Evolutionary conservation across 2,113 vertebrate genomes (phyloP).

Genomic region (Halichoeres trimaculatus): DNA sequence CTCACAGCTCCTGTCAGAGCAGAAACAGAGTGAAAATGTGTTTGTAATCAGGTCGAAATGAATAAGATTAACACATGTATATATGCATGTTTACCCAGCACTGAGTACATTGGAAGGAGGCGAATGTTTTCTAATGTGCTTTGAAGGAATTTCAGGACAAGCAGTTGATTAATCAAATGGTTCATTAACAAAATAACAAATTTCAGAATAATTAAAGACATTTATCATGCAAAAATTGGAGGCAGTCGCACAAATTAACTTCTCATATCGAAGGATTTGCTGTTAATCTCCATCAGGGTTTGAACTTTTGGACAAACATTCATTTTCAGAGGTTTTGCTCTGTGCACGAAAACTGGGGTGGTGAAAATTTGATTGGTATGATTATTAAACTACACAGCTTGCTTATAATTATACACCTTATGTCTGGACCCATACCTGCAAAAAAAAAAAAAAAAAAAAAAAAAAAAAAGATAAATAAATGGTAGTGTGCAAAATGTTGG

Average conservation of each 20-base stretch:
- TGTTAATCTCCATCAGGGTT: background rate
- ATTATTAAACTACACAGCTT: too few species aligned
- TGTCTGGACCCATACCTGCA: too few species aligned
- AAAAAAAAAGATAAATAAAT: too few species aligned
- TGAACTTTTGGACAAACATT: background rate
- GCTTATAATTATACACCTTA: too few species aligned
- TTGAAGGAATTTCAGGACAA: background rate
- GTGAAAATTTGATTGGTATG: too few species aligned
- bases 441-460: too few species aligned
- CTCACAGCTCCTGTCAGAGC: constrained; percentile 17
- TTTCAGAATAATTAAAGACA: background rate
- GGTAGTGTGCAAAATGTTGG: too few species aligned
- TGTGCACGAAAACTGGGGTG: too few species aligned
- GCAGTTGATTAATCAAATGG: background rate
- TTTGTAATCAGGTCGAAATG: constrained; percentile 36
- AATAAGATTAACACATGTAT: background rate
- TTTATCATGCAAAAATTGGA: background rate
- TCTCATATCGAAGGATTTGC: background rate
- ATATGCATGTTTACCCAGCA: background rate
- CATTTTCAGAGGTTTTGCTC: background rate
- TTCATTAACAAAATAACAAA: background rate
- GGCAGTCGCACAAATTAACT: background rate
- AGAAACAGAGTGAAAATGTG: constrained; percentile 27
- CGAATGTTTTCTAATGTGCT: too few species aligned
- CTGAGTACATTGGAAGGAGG: too few species aligned